Conservation (phyloP, 2,113 vertebrate species). For the Eclectus roratus region DNA sequence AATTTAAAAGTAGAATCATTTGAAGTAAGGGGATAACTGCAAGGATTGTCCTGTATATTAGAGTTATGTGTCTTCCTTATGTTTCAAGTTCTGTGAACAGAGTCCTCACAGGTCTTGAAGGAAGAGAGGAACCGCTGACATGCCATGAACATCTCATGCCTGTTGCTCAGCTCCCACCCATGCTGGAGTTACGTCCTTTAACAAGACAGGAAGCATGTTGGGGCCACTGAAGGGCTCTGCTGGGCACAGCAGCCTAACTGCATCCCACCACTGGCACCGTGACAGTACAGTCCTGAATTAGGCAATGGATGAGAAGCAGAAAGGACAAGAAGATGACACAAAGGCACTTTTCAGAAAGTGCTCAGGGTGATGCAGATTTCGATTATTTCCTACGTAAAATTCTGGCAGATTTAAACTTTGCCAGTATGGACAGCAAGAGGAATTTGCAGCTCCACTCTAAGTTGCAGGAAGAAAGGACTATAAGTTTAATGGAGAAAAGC, state of each 20-base stretch:
- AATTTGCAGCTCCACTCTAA: background rate
- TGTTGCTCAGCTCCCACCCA: background rate
- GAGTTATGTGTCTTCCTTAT: background rate
- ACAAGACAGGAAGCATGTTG: background rate
- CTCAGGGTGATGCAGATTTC: background rate
- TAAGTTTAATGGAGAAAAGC: background rate
- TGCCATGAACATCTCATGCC: background rate
- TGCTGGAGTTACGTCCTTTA: background rate
- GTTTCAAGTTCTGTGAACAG: background rate
- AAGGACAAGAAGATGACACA: background rate
- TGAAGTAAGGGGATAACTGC: background rate
- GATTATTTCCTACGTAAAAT: background rate
- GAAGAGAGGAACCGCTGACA: background rate
- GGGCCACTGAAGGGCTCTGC: background rate
- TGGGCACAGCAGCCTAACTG: background rate
- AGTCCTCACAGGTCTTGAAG: background rate
- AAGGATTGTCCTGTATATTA: background rate
- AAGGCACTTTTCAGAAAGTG: background rate
- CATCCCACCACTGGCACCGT: background rate
- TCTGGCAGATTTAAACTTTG: background rate
- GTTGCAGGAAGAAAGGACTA: background rate
- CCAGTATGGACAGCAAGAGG: background rate
- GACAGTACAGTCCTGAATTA: background rate
- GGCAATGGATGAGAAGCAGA: background rate
- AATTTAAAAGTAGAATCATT: background rate